Evolutionary conservation across 2,113 vertebrate species (phyloP).

Genomic region (Parotia lawesii): DNA sequence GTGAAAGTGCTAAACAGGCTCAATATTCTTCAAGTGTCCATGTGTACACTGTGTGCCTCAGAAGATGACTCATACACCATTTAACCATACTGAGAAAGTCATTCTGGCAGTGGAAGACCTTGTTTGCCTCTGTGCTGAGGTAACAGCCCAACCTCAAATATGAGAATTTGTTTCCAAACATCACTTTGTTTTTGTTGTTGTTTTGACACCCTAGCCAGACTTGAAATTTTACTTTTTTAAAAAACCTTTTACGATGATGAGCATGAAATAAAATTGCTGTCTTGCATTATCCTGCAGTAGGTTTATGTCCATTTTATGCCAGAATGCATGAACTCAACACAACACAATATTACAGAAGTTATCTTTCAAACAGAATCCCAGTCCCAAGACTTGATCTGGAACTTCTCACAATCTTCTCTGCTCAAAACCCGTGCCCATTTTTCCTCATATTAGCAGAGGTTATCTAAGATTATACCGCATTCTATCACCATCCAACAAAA

Average conservation of each 20-base stretch:
- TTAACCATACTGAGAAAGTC: background rate
- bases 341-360: background rate
- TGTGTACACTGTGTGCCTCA: background rate
- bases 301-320: background rate
- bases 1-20: background rate
- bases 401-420: background rate
- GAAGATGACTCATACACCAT: background rate
- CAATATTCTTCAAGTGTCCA: background rate
- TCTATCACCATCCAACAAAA: background rate
- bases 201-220: background rate
- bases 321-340: background rate
- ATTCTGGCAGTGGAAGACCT: background rate
- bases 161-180: background rate
- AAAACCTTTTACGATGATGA: background rate
- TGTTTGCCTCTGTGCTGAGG: background rate
- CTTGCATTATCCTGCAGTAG: background rate
- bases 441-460: background rate
- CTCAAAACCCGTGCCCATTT: background rate
- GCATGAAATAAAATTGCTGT: background rate
- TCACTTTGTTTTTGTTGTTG: background rate
- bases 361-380: conserved; percentile 13
- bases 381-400: background rate
- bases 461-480: background rate
- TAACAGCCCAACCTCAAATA: background rate
- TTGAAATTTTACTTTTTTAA: background rate